These are phyloP conservation scores for Coelopa frigida DNA, from an alignment of 1,140 invertebrate species.

Conservation along the genomic window DNA sequence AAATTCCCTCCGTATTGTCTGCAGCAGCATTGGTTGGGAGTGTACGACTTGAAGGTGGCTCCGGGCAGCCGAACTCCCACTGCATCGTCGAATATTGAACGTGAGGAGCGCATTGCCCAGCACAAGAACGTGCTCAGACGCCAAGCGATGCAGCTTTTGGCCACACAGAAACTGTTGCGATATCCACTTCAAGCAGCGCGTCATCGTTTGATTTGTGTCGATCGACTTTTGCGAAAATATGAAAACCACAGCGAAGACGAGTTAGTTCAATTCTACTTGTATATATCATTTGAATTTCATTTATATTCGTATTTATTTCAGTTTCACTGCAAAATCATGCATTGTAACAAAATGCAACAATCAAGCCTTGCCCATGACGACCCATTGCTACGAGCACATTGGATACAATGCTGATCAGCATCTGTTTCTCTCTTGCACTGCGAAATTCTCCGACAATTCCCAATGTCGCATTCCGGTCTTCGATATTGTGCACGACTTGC, in stretches of 20 bases:
- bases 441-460: slow-evolving; percentile 78
- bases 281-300: slow-evolving; percentile 2
- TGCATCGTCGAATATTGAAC: slow-evolving; percentile 13
- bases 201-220: slow-evolving; percentile 28
- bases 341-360: slow-evolving; percentile 22
- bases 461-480: slow-evolving; percentile 83
- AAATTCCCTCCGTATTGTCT: too few relatives aligned
- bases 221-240: slow-evolving; percentile 34
- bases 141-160: slow-evolving; percentile 35
- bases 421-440: slow-evolving; percentile 82
- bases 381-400: slow-evolving; percentile 78
- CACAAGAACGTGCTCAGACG: slow-evolving; percentile 26
- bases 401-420: slow-evolving; percentile 81
- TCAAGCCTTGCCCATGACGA: slow-evolving; percentile 61
- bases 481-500: slow-evolving; percentile 74
- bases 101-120: slow-evolving; percentile 36
- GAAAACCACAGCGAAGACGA: slow-evolving; percentile 22
- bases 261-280: slow-evolving; percentile 22
- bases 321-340: slow-evolving; percentile 24
- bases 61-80: slow-evolving; percentile 14
- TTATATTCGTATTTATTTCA: background rate
- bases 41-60: too few relatives aligned
- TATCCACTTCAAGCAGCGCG: slow-evolving; percentile 26
- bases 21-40: slow-evolving; percentile 34
- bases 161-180: slow-evolving; percentile 28